These are phyloP conservation scores for Hoplostethus mediterraneus DNA, from an alignment of 2,797 vertebrate species.

Conservation along the genomic window DNA sequence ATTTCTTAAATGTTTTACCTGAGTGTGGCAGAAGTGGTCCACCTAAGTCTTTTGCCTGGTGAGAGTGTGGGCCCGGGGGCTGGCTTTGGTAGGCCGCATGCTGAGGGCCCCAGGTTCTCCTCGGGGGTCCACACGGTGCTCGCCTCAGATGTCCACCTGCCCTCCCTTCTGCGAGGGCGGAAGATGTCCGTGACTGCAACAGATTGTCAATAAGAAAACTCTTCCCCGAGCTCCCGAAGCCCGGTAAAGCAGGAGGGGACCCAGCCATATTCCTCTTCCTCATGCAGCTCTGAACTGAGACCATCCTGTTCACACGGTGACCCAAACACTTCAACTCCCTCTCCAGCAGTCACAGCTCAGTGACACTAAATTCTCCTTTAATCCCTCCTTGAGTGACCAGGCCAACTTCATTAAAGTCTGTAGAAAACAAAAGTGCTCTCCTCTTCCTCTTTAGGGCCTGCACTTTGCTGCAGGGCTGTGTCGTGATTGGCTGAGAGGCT, in stretches of 20 bases:
- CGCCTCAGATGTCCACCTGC: slow-evolving; percentile 73
- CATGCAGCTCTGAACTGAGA: slow-evolving; percentile 70
- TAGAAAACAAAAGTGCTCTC: slow-evolving; percentile 81
- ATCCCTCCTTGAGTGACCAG: slow-evolving; percentile 78
- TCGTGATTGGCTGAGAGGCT: slow-evolving; percentile 80
- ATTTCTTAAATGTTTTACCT: slow-evolving; percentile 49
- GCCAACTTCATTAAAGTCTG: slow-evolving; percentile 87
- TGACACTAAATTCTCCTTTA: slow-evolving; percentile 76
- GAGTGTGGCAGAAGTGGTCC: slow-evolving; percentile 60
- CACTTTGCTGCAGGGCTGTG: slow-evolving; percentile 61
- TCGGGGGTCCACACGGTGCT: slow-evolving; percentile 72
- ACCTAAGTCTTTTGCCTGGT: slow-evolving; percentile 60
- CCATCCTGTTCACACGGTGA: slow-evolving; percentile 71
- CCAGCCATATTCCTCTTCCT: slow-evolving; percentile 85
- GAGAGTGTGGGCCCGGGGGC: slow-evolving; percentile 51
- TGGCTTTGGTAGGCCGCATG: slow-evolving; percentile 59
- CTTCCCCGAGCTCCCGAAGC: slow-evolving; percentile 91
- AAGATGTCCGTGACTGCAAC: slow-evolving; percentile 81
- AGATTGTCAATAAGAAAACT: slow-evolving; percentile 95
- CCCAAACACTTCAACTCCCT: slow-evolving; percentile 61
- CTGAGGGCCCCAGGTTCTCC: slow-evolving; percentile 84
- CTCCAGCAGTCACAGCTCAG: slow-evolving; percentile 70
- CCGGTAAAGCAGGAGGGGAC: slow-evolving; percentile 82
- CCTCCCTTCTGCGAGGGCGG: slow-evolving; percentile 50
- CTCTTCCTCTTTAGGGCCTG: slow-evolving; percentile 79